Percentiles rank a stretch among this genome's conserved stretches.
Evolutionary conservation across 1,140 invertebrate species (phyloP).

Genomic region (Bombus fervidus): DNA sequence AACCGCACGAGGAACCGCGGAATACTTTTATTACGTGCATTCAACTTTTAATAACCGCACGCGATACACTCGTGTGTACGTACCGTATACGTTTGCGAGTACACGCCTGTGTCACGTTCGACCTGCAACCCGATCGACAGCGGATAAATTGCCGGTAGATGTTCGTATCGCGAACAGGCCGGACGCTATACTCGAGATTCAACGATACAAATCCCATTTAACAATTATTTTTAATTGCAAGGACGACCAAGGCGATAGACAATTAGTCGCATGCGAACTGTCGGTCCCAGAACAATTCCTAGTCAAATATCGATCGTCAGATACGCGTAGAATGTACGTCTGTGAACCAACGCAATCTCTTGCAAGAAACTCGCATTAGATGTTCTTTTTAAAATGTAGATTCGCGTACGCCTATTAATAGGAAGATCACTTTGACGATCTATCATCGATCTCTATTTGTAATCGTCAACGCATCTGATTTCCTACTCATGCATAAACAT

Average conservation of each 20-base stretch:
- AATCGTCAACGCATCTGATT: conserved; percentile 27
- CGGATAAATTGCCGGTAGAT: neutral
- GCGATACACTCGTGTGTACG: neutral
- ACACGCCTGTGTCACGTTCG: neutral
- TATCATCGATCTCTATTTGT: conserved; percentile 39
- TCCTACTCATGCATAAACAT: conserved; percentile 42
- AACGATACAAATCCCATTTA: conserved; percentile 27
- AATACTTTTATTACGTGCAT: conserved; percentile 15
- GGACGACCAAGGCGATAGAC: neutral
- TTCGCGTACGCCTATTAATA: conserved; percentile 19
- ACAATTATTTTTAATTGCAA: conserved; percentile 44
- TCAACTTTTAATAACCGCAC: conserved; percentile 25
- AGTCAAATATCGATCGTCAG: conserved; percentile 13
- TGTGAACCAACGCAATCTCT: neutral
- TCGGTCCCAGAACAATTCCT: conserved; percentile 4
- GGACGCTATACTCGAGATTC: neutral
- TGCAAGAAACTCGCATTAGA: conserved; percentile 7
- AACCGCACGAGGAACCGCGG: neutral
- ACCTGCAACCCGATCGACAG: neutral
- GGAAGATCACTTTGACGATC: conserved; percentile 7
- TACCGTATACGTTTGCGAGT: neutral
- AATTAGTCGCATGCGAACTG: conserved; percentile 9
- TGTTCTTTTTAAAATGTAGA: neutral
- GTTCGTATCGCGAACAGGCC: neutral
- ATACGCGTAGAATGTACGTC: conserved; percentile 28